phyloP scores from a whole-genome alignment of 2,888 invertebrate species.

The Chrysotoxum bicinctum region DNA sequence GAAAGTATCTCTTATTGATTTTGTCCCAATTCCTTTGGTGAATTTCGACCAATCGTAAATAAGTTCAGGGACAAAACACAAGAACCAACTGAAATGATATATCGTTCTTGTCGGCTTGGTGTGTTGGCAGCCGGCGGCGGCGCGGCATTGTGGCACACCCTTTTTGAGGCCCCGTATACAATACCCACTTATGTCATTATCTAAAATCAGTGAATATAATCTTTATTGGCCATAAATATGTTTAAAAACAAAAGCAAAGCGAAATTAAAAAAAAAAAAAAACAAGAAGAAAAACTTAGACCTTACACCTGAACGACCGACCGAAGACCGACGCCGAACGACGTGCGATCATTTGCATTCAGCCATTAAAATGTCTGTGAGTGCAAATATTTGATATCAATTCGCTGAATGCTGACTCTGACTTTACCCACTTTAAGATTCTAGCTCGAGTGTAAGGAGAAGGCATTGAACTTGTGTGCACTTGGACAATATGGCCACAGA shows the following conservation, averaged over 20 bases:
- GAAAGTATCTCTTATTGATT: not conserved
- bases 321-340: not conserved
- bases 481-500: constrained; percentile 43
- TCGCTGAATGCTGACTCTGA: constrained; percentile 23
- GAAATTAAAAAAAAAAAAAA: not conserved
- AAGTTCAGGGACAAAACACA: constrained; percentile 56
- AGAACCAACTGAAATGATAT: constrained; percentile 48
- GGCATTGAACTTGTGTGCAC: constrained; percentile 69
- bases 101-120: constrained; percentile 33
- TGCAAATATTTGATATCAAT: constrained; percentile 66
- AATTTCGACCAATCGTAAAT: constrained; percentile 7
- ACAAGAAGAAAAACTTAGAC: constrained; percentile 16
- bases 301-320: constrained; percentile 27
- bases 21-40: constrained; percentile 43
- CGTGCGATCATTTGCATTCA: constrained; percentile 57
- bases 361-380: constrained; percentile 46
- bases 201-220: constrained; percentile 54
- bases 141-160: constrained; percentile 41
- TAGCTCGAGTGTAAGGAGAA: not conserved
- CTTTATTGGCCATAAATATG: constrained; percentile 33
- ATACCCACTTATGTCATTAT: constrained; percentile 60
- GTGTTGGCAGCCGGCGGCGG: not conserved
- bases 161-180: constrained; percentile 21
- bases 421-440: constrained; percentile 18
- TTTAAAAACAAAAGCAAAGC: not conserved